Conservation (phyloP, 2,797 vertebrate genomes). For the Hippoglossus hippoglossus region DNA sequence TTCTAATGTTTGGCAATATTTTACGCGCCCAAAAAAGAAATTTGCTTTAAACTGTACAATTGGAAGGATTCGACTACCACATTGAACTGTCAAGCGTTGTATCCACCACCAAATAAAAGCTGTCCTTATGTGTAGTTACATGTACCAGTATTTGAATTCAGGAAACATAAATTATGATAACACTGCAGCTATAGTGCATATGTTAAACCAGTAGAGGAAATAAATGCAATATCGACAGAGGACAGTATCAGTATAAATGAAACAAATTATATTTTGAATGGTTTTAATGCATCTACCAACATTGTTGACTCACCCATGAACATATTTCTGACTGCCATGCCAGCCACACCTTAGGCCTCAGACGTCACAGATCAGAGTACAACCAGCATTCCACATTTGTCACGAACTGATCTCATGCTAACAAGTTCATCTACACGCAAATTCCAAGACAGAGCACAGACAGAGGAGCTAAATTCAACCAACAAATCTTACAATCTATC, state of each 20-base stretch:
- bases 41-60: neutral
- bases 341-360: conserved; percentile 9
- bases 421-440: neutral
- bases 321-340: neutral
- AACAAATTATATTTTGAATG: neutral
- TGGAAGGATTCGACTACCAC: neutral
- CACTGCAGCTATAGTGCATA: too few relatives aligned
- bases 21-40: neutral
- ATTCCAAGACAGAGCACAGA: neutral
- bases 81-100: neutral
- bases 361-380: neutral
- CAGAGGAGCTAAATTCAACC: neutral
- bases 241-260: too few relatives aligned
- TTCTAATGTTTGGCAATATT: too few relatives aligned
- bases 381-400: conserved; percentile 7
- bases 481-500: neutral
- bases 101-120: neutral
- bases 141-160: too few relatives aligned
- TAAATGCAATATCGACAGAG: too few relatives aligned
- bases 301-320: neutral
- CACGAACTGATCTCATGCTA: neutral
- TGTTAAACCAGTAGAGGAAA: too few relatives aligned
- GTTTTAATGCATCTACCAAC: neutral
- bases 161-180: too few relatives aligned
- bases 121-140: too few relatives aligned